Base-by-base conservation (phyloP, 2,797 vertebrate genomes). In the Iguana delicatissima region DNA sequence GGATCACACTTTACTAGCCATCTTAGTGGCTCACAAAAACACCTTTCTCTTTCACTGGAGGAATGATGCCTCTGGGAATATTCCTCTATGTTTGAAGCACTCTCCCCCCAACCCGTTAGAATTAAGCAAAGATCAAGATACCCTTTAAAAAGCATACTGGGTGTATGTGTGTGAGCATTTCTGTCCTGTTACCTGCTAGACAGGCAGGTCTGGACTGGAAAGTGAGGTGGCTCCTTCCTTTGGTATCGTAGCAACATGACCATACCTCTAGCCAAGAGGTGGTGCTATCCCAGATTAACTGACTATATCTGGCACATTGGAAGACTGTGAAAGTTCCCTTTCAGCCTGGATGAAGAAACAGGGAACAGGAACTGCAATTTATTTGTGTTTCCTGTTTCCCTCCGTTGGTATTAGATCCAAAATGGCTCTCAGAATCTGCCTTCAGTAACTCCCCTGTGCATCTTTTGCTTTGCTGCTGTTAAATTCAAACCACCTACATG, bases 381-480 rank as follows among this genome's bases (percentile, higher is more conserved):
- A 3, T 4, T 88, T 69, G 76, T 29, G 29, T 55, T 73, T 73
- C 46, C 79, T 81, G 1, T 38, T 6, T 24, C 57, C 26, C 22
- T 35, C 9, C 5, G 35, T 55, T 80, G 24, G 10, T 22, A 38
- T 62, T 6, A 12, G 7, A 20, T 59, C 29, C 72, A 83, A 50
- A 24, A 59, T 74, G 80, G 35, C 29, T 42, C 4, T 55, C 87
- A 62, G 9, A 9, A 38, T 82, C 26, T 24, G 50, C 52, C 67
- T 59, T 57, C 69, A 72, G 6, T 46, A 67, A 50, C 46, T 80
- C 62, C 4, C 52, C 38, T n/a, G 55, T 62, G 26, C 52, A 46
- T 89, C 69, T 91, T 89, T 91, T 88, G 81, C 89, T 84, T 32
- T 69, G n/a, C 92, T 93, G 89, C 86, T 89, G 79, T 92, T 90